Conservation (phyloP, 2,113 vertebrate genomes). For the Tenebrosternarchus preto region DNA sequence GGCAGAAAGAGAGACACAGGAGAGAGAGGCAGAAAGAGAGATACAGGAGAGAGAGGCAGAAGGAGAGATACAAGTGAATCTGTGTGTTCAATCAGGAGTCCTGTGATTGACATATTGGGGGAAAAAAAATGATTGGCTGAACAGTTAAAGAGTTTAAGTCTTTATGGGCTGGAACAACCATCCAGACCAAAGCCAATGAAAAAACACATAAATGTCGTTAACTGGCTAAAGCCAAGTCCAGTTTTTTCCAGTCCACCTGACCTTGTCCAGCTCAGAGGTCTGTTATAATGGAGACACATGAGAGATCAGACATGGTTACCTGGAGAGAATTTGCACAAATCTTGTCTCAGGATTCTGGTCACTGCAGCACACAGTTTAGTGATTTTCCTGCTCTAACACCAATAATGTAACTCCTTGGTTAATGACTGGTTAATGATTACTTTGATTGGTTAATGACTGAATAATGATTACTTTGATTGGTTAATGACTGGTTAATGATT, state of each 20-base stretch:
- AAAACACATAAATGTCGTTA: conserved; percentile 12
- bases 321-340: too few relatives aligned
- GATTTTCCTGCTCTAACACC: not conserved
- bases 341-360: too few relatives aligned
- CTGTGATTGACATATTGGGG: conserved; percentile 22
- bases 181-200: conserved; percentile 2
- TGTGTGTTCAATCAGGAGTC: conserved; percentile 31
- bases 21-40: too few relatives aligned
- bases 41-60: too few relatives aligned
- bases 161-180: conserved; percentile 22
- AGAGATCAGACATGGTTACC: not conserved
- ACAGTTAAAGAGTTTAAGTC: conserved; percentile 4
- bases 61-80: not conserved
- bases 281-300: not conserved
- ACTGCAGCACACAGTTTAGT: not conserved
- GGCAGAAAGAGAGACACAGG: not conserved
- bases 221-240: conserved; percentile 1
- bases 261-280: not conserved
- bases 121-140: conserved; percentile 39
- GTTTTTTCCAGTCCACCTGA: conserved; percentile 6
- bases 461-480: too few relatives aligned
- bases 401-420: not conserved
- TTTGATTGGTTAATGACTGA: too few relatives aligned
- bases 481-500: too few relatives aligned
- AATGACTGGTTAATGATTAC: too few relatives aligned